A percentile compares a stretch with the other conserved stretches of the same genome.
phyloP scores from a whole-genome alignment of 1,140 invertebrate genomes.

The Anthonomus grandis region DNA sequence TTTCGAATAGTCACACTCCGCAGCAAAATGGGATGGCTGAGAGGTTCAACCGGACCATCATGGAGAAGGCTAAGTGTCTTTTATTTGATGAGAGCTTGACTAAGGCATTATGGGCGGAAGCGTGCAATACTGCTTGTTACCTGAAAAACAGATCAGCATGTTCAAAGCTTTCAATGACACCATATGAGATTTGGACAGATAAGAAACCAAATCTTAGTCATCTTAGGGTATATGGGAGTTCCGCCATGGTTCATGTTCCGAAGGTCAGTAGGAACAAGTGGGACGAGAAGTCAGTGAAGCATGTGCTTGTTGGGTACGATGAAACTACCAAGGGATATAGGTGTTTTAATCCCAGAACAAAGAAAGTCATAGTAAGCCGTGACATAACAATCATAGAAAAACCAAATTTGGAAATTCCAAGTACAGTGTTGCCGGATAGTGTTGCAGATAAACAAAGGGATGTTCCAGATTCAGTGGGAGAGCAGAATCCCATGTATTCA shows the following conservation, averaged over 20 bases:
- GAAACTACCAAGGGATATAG: constrained; percentile 31
- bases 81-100: constrained; percentile 42
- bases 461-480: neutral
- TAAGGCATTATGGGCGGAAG: constrained; percentile 48
- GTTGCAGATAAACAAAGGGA: neutral
- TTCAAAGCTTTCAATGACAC: constrained; percentile 29
- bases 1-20: constrained; percentile 42
- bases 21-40: constrained; percentile 50
- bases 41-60: constrained; percentile 46
- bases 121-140: constrained; percentile 49
- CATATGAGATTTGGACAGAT: constrained; percentile 34
- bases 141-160: constrained; percentile 45
- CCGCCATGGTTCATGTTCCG: constrained; percentile 39
- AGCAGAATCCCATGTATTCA: neutral
- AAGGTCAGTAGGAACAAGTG: constrained; percentile 37
- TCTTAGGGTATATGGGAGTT: constrained; percentile 39
- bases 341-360: constrained; percentile 33
- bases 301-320: constrained; percentile 32
- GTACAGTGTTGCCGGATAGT: neutral
- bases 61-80: constrained; percentile 45
- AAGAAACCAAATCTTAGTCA: constrained; percentile 38
- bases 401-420: neutral
- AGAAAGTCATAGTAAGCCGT: constrained; percentile 34
- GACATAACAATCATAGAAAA: constrained; percentile 42
- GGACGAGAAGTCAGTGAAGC: constrained; percentile 32